phyloP scores from a whole-genome alignment of 2,113 vertebrate genomes.

The Gasterosteus nipponicus region DNA sequence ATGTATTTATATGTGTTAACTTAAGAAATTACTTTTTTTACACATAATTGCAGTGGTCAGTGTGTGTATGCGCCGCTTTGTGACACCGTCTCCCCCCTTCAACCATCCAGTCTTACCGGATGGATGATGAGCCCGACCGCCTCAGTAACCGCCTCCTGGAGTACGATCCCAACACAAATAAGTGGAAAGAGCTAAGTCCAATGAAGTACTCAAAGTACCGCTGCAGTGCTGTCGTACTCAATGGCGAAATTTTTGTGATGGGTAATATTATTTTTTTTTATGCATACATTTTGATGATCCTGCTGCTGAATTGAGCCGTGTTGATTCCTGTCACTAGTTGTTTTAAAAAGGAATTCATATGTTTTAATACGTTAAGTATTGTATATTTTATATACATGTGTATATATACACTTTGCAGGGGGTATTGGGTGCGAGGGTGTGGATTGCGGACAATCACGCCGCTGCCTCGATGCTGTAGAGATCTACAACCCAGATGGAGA shows the following conservation, averaged over 20 bases:
- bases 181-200: slow-evolving; percentile 86
- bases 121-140: slow-evolving; percentile 94
- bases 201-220: slow-evolving; percentile 97
- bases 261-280: slow-evolving; percentile 80
- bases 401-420: slow-evolving; percentile 76
- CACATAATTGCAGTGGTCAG: neutral
- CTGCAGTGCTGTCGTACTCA: slow-evolving; percentile 88
- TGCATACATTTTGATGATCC: neutral
- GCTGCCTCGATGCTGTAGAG: slow-evolving; percentile 91
- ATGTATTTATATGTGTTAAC: neutral
- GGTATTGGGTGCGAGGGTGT: slow-evolving; percentile 92
- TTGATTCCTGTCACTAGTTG: neutral
- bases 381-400: too few species aligned
- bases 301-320: neutral
- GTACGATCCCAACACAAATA: slow-evolving; percentile 90
- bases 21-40: neutral
- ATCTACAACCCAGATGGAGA: slow-evolving; percentile 93
- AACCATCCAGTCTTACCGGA: slow-evolving; percentile 85
- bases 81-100: slow-evolving; percentile 13
- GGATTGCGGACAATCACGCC: slow-evolving; percentile 92
- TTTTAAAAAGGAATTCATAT: neutral
- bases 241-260: slow-evolving; percentile 91
- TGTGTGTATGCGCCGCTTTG: slow-evolving; percentile 42
- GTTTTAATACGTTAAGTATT: too few species aligned
- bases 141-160: slow-evolving; percentile 91